Evolutionary conservation across 2,888 invertebrate species (phyloP), one percentile per base, ranked within the genome.

Genomic region (Caenorhabditis auriculariae): DNA sequence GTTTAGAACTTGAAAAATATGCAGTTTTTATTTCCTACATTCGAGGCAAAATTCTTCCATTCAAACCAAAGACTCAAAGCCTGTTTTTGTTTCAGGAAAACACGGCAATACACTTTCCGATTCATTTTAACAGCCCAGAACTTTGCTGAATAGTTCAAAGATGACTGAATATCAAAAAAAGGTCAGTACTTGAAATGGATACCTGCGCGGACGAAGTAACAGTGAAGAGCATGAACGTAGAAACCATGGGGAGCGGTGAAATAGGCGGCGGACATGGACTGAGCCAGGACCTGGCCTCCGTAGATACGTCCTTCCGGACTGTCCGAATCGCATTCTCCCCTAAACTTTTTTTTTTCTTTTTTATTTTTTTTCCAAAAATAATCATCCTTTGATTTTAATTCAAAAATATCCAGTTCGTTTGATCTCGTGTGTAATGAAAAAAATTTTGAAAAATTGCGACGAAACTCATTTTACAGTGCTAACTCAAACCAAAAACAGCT

Each of bases 161-260:
- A 32, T 32, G 35, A 32, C 35, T 9, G 9, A 9, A 32, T 32
- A n/a, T 32, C n/a, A n/a, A 32, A 32, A 32, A 32, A 57, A 47
- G 28, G 5, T 35, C 12, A 37, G 7, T n/a, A 15, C 9, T 15
- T n/a, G 23, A 24, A 42, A 42, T 5, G 29, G 4, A 15, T 26
- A 71, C 74, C 74, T 49, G 69, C 69, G 37, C 72, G 41, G 43
- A 76, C 72, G 47, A 76, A 76, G 50, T 76, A 76, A 28, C 73
- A 74, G 43, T 76, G 76, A 3, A 76, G 55, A 4, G 72, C 68
- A 53, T 76, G 74, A 39, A 76, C 65, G 42, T 66, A 70, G 49
- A 73, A 76, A 9, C 72, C 74, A 27, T 62, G 64, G 9, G 74
- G 72, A n/a, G 70, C 69, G 0, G 76, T 74, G 29, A 62, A 66